Evolutionary conservation across 2,113 vertebrate species (phyloP).

Genomic region (Clarias magur): DNA sequence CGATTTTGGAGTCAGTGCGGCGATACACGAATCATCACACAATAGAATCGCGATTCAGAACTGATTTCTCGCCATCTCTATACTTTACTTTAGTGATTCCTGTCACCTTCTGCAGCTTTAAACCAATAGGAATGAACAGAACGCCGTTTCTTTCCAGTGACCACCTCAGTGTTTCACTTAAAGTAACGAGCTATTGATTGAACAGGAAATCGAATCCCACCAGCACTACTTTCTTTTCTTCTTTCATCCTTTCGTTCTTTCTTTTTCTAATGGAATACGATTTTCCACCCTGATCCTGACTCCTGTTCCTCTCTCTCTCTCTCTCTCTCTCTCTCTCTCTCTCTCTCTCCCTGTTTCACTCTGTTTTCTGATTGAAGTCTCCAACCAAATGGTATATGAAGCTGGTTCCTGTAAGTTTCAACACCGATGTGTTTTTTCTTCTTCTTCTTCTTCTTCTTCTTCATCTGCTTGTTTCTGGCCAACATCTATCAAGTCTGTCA

Average conservation of each 20-base stretch:
- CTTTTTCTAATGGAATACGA: slow-evolving; percentile 1
- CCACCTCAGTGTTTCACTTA: not conserved
- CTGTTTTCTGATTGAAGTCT: slow-evolving; percentile 80
- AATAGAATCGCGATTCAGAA: no score
- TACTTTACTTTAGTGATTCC: not conserved
- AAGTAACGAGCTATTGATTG: slow-evolving; percentile 31
- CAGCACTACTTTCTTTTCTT: not conserved
- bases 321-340: slow-evolving; percentile 37
- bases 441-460: slow-evolving; percentile 51
- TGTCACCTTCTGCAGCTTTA: not conserved
- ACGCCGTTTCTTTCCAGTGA: not conserved
- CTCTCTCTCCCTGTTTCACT: slow-evolving; percentile 7
- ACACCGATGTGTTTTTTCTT: slow-evolving; percentile 59
- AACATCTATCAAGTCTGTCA: not conserved
- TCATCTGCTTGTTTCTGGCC: slow-evolving; percentile 54
- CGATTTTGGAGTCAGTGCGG: no score
- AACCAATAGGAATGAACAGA: not conserved
- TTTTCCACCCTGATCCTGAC: slow-evolving; percentile 21
- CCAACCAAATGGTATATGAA: slow-evolving; percentile 99
- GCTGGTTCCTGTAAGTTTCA: slow-evolving; percentile 98
- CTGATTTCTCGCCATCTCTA: no score
- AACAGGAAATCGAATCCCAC: not conserved
- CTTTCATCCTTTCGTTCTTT: not conserved
- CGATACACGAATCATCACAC: no score
- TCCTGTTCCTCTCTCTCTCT: slow-evolving; percentile 8